These are phyloP conservation scores for Sternarchorhynchus goeldii DNA, from an alignment of 2,797 vertebrate species.

Conservation along the genomic window DNA sequence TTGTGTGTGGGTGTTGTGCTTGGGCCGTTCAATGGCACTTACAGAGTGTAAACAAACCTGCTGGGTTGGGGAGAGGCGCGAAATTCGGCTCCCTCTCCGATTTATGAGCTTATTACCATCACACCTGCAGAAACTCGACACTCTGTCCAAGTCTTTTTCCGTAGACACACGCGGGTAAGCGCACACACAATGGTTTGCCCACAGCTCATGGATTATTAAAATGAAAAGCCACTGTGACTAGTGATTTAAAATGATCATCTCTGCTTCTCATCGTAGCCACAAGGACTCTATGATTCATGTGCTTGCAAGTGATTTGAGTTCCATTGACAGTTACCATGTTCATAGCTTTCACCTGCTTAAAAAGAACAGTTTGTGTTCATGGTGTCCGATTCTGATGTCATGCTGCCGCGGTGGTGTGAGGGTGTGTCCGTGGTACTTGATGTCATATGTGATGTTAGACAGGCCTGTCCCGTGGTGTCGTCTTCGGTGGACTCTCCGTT, in stretches of 20 bases:
- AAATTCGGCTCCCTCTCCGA: conserved; percentile 76
- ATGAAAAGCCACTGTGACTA: no score
- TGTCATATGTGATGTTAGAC: conserved; percentile 5
- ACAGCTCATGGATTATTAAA: no score
- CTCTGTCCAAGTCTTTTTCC: neutral
- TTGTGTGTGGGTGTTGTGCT: conserved; percentile 54
- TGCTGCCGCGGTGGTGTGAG: neutral
- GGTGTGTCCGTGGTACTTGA: neutral
- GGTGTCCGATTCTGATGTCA: neutral
- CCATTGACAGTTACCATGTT: no score
- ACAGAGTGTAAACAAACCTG: conserved; percentile 77
- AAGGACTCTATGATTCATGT: no score
- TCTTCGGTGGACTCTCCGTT: neutral
- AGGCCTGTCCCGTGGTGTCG: neutral
- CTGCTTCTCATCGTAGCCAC: no score
- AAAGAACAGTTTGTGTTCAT: no score
- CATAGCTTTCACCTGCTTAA: no score
- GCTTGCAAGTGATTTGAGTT: no score
- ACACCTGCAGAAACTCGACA: conserved; percentile 71
- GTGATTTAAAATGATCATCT: no score
- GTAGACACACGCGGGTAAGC: neutral
- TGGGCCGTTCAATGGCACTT: conserved; percentile 71
- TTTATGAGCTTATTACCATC: conserved; percentile 76
- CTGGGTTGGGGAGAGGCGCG: conserved; percentile 75
- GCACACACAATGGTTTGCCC: no score